Evolutionary conservation across 92 coral and sea anemone genomes (phyloP), one percentile per base, ranked within the genome.

Genomic region (Porites rus): DNA sequence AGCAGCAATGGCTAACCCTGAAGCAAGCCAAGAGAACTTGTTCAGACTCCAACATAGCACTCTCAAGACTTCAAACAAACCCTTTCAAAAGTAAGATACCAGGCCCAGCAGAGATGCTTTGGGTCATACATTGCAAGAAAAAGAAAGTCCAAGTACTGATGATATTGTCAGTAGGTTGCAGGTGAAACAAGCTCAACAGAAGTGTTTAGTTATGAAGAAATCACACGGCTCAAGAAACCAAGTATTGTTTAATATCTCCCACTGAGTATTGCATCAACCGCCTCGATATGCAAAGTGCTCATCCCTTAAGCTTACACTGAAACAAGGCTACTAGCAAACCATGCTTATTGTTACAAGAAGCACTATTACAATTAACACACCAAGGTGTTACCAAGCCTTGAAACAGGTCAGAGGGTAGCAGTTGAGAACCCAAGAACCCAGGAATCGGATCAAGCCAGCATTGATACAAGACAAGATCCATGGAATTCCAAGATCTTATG

Each of bases 181-280:
- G 51, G 28, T 90, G 74, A 87, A 86, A 66, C 88, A 89, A 24
- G 86, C 51, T 20, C 69, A 12, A 22, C 92, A 92, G 65, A 89
- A 4, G 46, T 31, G 43, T 31, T 31, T 31, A 31, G 5, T 31
- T 2, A 38, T 4, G 46, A 38, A 38, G 46, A 38, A 38, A 38
- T 38, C 46, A 38, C 46, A 38, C 46, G 6, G 46, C 46, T 38
- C 46, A 38, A 38, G 46, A 38, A 38, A 38, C 46, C 46, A 38
- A 38, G 6, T 38, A 6, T 38, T 38, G 46, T 38, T 38, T 38
- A 4, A 38, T 38, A 38, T 38, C 46, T 38, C 46, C 46, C 5
- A 38, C 46, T 6, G 2, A 38, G 46, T 38, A 38, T 38, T 38
- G 6, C 46, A 38, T 0, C 46, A 38, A 38, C 46, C 6, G 46